A percentile compares a stretch with the other conserved stretches of the same genome.
Evolutionary conservation across 2,797 vertebrate genomes (phyloP).

Genomic region (Australoheros facetus): DNA sequence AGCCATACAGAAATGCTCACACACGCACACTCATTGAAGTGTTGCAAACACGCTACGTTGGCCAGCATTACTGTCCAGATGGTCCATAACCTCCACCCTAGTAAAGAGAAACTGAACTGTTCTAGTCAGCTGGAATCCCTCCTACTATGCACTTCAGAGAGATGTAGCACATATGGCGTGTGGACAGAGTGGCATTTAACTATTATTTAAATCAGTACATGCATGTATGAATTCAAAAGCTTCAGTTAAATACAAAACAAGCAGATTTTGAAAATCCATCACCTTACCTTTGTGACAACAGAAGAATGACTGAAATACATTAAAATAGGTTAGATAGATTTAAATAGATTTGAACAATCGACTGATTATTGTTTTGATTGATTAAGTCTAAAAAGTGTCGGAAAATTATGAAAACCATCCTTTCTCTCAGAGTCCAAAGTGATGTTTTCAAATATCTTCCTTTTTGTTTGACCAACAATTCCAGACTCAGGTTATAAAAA

Average conservation of each 20-base stretch:
- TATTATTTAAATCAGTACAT: background rate
- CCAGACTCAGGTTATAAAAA: too few species aligned
- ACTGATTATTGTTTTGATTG: background rate
- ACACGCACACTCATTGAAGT: conserved; percentile 24
- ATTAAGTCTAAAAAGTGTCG: too few species aligned
- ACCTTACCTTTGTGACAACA: background rate
- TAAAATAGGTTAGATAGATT: background rate
- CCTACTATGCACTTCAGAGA: background rate
- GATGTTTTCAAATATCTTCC: too few species aligned
- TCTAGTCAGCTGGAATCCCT: conserved; percentile 40
- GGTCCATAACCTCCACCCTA: conserved; percentile 52
- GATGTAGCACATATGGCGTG: background rate
- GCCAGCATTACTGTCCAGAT: conserved; percentile 53
- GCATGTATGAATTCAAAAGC: background rate
- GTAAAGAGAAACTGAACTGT: conserved; percentile 27
- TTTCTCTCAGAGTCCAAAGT: too few species aligned
- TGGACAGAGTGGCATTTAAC: background rate
- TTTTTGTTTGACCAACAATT: too few species aligned
- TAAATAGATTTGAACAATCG: background rate
- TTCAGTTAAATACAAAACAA: background rate
- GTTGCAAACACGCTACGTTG: conserved; percentile 30
- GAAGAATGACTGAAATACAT: background rate
- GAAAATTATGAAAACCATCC: too few species aligned
- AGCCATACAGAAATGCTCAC: conserved; percentile 1
- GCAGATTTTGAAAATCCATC: background rate